Conservation (phyloP, 2,113 vertebrate species). For the Coptodon bakossiorum region DNA sequence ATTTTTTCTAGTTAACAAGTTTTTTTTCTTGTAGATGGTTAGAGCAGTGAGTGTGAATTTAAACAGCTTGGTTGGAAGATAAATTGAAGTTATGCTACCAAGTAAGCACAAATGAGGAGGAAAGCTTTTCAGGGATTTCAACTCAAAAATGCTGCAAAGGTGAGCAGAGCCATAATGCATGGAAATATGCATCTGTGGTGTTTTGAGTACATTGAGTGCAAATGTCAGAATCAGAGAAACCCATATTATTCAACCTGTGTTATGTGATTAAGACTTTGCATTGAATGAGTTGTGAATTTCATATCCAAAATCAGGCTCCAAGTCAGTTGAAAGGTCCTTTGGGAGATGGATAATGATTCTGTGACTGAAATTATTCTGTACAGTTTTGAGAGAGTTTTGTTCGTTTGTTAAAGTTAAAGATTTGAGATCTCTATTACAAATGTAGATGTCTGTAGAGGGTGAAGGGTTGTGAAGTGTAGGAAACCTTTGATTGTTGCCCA, state of each 20-base stretch:
- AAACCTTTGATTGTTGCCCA: rapidly evolving
- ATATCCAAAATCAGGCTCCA: not conserved
- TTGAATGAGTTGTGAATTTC: not conserved
- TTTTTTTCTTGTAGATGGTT: not conserved
- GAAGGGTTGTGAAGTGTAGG: not conserved
- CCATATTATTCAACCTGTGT: rapidly evolving
- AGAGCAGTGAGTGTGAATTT: not conserved
- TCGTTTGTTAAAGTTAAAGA: not conserved
- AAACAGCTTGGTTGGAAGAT: not conserved
- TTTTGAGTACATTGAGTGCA: rapidly evolving
- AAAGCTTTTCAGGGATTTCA: not conserved
- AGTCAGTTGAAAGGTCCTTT: not conserved
- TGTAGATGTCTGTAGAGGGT: not conserved
- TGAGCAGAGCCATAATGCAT: rapidly evolving
- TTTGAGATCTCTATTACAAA: not conserved
- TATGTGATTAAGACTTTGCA: not conserved
- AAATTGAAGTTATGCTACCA: rapidly evolving
- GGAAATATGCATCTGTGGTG: not conserved
- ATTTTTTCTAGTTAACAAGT: not conserved
- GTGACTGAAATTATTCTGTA: not conserved
- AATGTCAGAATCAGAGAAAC: not conserved
- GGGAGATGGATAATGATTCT: not conserved
- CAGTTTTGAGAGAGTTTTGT: not conserved
- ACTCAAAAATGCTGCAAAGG: not conserved
- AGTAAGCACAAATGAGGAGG: not conserved